phyloP scores from a whole-genome alignment of 53 echinoderm and acorn worm species.

The Pentamera pediparva region DNA sequence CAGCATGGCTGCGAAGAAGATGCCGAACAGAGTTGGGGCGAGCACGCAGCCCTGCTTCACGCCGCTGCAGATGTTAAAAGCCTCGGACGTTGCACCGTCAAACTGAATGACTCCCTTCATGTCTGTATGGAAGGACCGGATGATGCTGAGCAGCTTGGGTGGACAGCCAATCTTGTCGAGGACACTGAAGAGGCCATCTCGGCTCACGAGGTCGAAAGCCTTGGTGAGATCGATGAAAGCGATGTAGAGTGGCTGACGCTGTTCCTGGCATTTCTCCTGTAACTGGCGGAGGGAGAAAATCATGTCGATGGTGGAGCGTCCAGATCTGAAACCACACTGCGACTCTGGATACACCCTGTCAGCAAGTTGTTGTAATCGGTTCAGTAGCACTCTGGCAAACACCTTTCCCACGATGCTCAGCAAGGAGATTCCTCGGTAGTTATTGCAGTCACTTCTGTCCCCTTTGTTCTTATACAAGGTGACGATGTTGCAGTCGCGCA shows the following conservation, averaged over 20 bases:
- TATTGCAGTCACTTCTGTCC: constrained; percentile 46
- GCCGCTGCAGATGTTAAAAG: constrained; percentile 32
- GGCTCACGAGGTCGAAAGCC: constrained; percentile 16
- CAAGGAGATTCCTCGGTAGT: constrained; percentile 55
- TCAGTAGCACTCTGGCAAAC: not conserved
- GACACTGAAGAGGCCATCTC: not conserved
- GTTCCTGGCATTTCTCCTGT: constrained; percentile 17
- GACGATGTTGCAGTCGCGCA: constrained; percentile 42
- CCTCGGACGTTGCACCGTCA: constrained; percentile 27
- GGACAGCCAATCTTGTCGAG: constrained; percentile 24
- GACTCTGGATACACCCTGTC: constrained; percentile 25
- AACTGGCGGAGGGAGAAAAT: constrained; percentile 37
- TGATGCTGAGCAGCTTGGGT: constrained; percentile 20
- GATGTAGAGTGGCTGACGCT: not conserved
- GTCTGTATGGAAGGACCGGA: constrained; percentile 25
- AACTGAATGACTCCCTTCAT: constrained; percentile 15
- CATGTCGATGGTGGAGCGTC: constrained; percentile 30
- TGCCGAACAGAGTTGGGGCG: too few species aligned
- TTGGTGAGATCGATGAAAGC: constrained; percentile 16
- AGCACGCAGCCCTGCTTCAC: too few species aligned
- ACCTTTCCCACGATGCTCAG: too few species aligned
- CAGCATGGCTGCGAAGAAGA: constrained; percentile 45
- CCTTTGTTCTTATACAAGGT: constrained; percentile 60
- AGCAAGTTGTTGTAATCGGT: not conserved
- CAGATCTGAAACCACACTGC: constrained; percentile 25